Percentiles rank a stretch among this genome's conserved stretches.
phyloP scores from a whole-genome alignment of 2,888 invertebrate genomes.

The Eupithecia abbreviata region DNA sequence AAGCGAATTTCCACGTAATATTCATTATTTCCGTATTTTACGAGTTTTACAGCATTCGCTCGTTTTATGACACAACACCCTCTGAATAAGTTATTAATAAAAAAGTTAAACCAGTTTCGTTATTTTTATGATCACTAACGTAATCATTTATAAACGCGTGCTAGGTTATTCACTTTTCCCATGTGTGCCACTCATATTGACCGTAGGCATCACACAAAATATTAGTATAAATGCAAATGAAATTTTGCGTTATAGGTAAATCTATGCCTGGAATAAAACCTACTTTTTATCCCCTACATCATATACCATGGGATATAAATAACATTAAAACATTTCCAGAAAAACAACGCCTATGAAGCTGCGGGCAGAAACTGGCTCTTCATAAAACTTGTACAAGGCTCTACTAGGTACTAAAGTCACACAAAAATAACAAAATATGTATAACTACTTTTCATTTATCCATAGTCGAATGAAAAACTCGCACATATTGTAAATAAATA shows the following conservation, averaged over 20 bases:
- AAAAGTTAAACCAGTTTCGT: not conserved
- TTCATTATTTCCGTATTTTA: conserved; percentile 38
- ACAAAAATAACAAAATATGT: not conserved
- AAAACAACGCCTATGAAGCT: too few species aligned
- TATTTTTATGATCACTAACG: not conserved
- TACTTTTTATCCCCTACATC: too few species aligned
- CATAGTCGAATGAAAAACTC: not conserved
- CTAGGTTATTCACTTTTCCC: not conserved
- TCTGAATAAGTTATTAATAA: conserved; percentile 10
- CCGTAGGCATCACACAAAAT: not conserved
- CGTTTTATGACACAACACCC: conserved; percentile 28
- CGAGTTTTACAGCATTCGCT: conserved; percentile 37
- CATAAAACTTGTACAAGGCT: too few species aligned
- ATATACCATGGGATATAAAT: too few species aligned
- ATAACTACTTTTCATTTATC: not conserved
- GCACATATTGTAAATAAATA: not conserved
- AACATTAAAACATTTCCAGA: too few species aligned
- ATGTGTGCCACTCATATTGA: not conserved
- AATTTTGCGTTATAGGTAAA: too few species aligned
- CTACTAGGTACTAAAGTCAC: not conserved
- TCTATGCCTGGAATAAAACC: too few species aligned
- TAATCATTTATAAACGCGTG: not conserved
- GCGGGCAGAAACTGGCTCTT: too few species aligned
- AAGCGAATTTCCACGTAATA: conserved; percentile 21
- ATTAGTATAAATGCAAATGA: too few species aligned